Percentiles rank a stretch among this genome's conserved stretches.
These are phyloP conservation scores for Mizuhopecten yessoensis DNA, from an alignment of 1,140 invertebrate species.

Conservation along the genomic window DNA sequence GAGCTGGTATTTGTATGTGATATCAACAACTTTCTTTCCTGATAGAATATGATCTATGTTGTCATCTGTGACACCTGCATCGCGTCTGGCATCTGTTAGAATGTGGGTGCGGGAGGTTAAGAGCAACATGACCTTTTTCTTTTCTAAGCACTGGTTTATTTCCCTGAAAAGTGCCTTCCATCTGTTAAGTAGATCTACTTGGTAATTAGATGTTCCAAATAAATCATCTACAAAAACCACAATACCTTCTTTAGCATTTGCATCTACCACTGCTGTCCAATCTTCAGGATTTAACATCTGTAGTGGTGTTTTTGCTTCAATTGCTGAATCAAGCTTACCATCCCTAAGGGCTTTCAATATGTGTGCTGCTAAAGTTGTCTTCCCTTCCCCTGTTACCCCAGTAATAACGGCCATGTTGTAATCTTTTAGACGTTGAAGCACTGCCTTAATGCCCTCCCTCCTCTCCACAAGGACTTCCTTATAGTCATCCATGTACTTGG, in stretches of 20 bases:
- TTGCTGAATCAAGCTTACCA: background rate
- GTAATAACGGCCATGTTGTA: conserved; percentile 6
- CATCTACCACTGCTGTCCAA: background rate
- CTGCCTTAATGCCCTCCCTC: background rate
- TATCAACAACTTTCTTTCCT: background rate
- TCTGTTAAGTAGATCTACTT: background rate
- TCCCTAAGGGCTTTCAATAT: conserved; percentile 5
- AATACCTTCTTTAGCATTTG: too few relatives aligned
- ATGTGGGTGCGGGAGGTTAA: background rate
- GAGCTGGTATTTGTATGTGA: background rate
- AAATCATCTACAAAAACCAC: conserved; percentile 15
- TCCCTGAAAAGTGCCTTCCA: background rate
- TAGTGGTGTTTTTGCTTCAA: background rate
- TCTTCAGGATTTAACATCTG: background rate
- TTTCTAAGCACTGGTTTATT: background rate
- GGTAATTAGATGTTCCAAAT: background rate
- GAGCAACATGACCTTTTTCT: background rate
- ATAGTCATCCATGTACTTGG: background rate
- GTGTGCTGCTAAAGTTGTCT: background rate
- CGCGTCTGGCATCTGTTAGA: background rate
- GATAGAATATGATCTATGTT: background rate
- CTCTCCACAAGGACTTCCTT: background rate
- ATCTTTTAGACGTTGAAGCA: background rate
- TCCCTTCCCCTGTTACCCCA: background rate
- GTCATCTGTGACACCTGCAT: background rate